Conservation (phyloP, 2,888 invertebrate species). For the Synanthedon myopaeformis region DNA sequence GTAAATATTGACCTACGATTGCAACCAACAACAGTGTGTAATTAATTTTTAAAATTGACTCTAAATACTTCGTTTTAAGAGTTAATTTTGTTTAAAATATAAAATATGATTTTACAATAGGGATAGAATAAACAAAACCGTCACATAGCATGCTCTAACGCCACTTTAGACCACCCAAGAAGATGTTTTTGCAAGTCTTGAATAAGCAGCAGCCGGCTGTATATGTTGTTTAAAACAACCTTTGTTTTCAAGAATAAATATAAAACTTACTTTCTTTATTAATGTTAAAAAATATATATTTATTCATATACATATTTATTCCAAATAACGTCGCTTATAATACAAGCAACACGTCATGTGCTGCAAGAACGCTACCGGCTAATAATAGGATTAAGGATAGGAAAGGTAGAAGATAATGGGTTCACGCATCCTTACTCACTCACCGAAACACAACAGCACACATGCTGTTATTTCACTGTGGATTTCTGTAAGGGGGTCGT, state of each 20-base stretch:
- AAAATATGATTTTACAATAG: conserved; percentile 11
- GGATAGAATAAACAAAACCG: conserved; percentile 38
- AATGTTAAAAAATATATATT: neutral
- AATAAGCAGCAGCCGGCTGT: conserved; percentile 42
- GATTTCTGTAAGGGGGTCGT: too few species aligned
- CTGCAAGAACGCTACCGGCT: too few species aligned
- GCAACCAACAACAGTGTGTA: conserved; percentile 19
- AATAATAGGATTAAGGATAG: too few species aligned
- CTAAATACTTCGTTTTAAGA: neutral
- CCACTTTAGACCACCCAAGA: conserved; percentile 64
- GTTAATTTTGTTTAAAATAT: conserved; percentile 4
- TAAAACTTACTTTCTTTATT: neutral
- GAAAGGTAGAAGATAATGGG: too few species aligned
- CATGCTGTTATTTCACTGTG: too few species aligned
- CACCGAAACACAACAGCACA: too few species aligned
- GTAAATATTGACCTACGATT: conserved; percentile 52
- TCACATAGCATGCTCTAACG: conserved; percentile 53
- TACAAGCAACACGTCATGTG: too few species aligned
- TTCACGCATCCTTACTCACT: too few species aligned
- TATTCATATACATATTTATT: too few species aligned
- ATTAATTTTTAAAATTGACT: conserved; percentile 8
- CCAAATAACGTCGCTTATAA: too few species aligned
- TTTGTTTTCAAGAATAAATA: neutral
- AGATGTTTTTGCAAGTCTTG: conserved; percentile 40
- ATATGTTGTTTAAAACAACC: neutral